Evolutionary conservation across 2,113 vertebrate species (phyloP).

Genomic region (Leucosticte australis): DNA sequence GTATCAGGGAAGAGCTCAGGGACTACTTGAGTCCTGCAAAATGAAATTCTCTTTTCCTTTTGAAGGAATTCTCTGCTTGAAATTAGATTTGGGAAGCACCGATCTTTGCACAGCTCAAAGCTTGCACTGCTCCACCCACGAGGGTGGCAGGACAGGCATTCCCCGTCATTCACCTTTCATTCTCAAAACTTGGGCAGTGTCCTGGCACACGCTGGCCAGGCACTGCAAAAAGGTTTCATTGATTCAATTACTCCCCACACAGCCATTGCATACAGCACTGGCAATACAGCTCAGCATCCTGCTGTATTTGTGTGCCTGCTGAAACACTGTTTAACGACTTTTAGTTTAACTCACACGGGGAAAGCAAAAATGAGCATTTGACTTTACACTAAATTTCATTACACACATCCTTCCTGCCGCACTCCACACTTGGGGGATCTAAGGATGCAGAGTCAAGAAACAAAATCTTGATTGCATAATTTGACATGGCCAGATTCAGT

Average conservation of each 20-base stretch:
- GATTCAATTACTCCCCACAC: background rate
- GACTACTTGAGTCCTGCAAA: slow-evolving; percentile 33
- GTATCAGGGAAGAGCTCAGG: slow-evolving; percentile 28
- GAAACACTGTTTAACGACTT: background rate
- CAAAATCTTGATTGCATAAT: background rate
- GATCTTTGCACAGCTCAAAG: background rate
- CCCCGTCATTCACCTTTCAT: background rate
- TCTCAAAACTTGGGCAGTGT: background rate
- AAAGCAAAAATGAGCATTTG: background rate
- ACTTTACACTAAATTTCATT: background rate
- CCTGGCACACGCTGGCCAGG: background rate
- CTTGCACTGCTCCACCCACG: rapidly evolving
- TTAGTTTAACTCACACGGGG: background rate
- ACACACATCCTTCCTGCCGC: background rate
- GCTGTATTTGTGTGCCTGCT: background rate
- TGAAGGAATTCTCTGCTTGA: slow-evolving; percentile 4
- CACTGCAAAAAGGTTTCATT: background rate
- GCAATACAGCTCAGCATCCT: background rate
- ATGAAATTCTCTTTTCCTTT: slow-evolving; percentile 44
- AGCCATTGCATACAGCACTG: background rate
- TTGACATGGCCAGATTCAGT: background rate
- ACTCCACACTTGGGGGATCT: background rate
- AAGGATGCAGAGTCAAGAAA: background rate
- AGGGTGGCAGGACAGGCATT: background rate
- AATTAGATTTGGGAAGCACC: background rate